Evolutionary conservation across 2,888 invertebrate genomes (phyloP).

Genomic region (Lasioglossum calceatum): DNA sequence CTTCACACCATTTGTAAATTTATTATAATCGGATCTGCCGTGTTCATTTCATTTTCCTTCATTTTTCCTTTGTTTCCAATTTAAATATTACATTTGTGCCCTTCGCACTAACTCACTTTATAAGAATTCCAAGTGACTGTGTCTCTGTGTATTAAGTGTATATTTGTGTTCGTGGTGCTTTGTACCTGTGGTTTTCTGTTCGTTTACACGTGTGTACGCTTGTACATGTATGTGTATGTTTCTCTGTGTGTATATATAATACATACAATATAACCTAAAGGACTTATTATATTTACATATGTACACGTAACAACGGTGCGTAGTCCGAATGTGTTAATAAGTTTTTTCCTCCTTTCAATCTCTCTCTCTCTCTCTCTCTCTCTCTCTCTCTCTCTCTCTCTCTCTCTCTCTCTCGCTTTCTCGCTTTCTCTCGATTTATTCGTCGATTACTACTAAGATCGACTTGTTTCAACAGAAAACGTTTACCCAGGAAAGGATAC

Average conservation of each 20-base stretch:
- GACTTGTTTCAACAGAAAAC: slow-evolving; percentile 61
- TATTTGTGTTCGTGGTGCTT: slow-evolving; percentile 1
- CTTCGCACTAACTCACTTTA: slow-evolving; percentile 80
- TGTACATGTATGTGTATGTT: slow-evolving; percentile 71
- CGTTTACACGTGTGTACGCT: neutral
- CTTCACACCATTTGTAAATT: slow-evolving; percentile 83
- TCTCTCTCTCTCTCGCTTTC: too few relatives aligned
- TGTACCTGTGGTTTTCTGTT: slow-evolving; percentile 1
- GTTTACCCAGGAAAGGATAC: slow-evolving; percentile 53
- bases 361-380: neutral
- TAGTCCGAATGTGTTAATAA: slow-evolving; percentile 76
- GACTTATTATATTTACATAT: slow-evolving; percentile 84
- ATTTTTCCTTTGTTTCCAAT: slow-evolving; percentile 70
- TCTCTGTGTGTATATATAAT: slow-evolving; percentile 76
- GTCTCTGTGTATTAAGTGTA: slow-evolving; percentile 31
- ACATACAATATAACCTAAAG: slow-evolving; percentile 82
- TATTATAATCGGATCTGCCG: slow-evolving; percentile 78
- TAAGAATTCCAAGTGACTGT: slow-evolving; percentile 76
- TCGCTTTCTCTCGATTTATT: neutral
- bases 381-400: neutral
- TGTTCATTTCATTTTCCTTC: slow-evolving; percentile 71
- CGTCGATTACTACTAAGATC: slow-evolving; percentile 61
- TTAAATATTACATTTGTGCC: slow-evolving; percentile 84
- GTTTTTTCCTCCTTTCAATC: slow-evolving; percentile 37
- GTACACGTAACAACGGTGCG: slow-evolving; percentile 81